These are phyloP conservation scores for Cyprichromis sp. DNA, from an alignment of 2,113 vertebrate genomes.

Conservation along the genomic window DNA sequence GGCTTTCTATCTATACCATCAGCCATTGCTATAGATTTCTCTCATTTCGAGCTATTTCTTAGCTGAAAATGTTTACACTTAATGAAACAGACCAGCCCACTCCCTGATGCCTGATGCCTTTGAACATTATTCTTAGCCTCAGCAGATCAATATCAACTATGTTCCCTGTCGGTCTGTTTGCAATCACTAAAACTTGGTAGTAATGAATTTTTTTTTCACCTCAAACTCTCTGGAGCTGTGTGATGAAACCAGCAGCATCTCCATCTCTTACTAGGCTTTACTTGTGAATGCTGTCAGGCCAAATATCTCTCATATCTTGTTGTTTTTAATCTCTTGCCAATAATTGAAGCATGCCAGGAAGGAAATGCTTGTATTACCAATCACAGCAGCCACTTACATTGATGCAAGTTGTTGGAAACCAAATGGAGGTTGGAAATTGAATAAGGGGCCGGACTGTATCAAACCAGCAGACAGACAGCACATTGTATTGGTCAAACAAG, in stretches of 20 bases:
- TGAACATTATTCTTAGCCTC: constrained; percentile 48
- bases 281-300: neutral
- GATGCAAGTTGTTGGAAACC: constrained; percentile 37
- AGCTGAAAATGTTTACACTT: constrained; percentile 43
- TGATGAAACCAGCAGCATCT: constrained; percentile 23
- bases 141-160: constrained; percentile 56
- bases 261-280: neutral
- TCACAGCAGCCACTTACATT: constrained; percentile 4
- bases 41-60: constrained; percentile 24
- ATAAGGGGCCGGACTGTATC: neutral
- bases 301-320: constrained; percentile 6
- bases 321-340: constrained; percentile 18
- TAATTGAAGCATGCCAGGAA: constrained; percentile 17
- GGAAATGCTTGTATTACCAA: constrained; percentile 9
- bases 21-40: constrained; percentile 4
- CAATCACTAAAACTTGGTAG: constrained; percentile 25
- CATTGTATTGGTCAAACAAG: constrained; percentile 18
- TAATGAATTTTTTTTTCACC: neutral
- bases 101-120: constrained; percentile 39
- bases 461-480: neutral
- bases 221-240: neutral
- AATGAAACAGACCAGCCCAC: constrained; percentile 34
- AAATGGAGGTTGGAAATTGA: neutral
- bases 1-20: neutral
- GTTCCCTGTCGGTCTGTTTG: constrained; percentile 22